These are phyloP conservation scores for cattle (Bos taurus) DNA, from an alignment of 2,113 vertebrate species.

Conservation along the genomic window DNA sequence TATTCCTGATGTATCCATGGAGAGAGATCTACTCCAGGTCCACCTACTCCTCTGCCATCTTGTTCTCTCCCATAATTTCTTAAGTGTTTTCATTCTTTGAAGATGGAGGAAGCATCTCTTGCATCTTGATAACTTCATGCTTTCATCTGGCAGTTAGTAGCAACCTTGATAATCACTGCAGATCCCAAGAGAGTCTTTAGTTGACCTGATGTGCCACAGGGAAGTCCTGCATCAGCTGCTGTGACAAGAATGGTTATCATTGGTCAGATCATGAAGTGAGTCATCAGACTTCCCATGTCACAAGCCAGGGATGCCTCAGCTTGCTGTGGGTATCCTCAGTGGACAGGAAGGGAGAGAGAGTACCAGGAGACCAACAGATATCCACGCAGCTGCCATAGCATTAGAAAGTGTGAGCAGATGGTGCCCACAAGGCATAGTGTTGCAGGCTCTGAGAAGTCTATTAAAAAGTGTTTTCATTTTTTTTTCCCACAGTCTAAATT, in stretches of 20 bases:
- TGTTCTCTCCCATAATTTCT: background rate
- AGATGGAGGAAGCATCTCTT: background rate
- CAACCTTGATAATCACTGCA: background rate
- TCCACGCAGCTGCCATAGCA: background rate
- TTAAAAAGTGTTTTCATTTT: background rate
- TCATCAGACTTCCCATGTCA: background rate
- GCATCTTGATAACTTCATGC: background rate
- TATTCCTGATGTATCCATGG: no score
- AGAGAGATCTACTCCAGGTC: no score
- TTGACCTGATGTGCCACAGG: background rate
- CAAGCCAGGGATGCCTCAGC: background rate
- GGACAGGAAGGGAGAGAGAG: background rate
- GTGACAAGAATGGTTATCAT: background rate
- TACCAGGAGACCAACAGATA: background rate
- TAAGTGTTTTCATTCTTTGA: background rate
- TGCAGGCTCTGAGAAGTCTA: background rate
- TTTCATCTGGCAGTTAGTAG: background rate
- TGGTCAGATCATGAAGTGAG: background rate
- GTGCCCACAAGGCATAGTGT: background rate
- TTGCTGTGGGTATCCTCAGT: background rate
- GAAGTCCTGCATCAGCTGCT: background rate
- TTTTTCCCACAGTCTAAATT: no score
- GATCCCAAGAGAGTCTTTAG: background rate
- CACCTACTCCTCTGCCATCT: no score
- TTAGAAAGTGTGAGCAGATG: background rate